Conservation (phyloP, 2,797 vertebrate species). For the Hydrophis major region DNA sequence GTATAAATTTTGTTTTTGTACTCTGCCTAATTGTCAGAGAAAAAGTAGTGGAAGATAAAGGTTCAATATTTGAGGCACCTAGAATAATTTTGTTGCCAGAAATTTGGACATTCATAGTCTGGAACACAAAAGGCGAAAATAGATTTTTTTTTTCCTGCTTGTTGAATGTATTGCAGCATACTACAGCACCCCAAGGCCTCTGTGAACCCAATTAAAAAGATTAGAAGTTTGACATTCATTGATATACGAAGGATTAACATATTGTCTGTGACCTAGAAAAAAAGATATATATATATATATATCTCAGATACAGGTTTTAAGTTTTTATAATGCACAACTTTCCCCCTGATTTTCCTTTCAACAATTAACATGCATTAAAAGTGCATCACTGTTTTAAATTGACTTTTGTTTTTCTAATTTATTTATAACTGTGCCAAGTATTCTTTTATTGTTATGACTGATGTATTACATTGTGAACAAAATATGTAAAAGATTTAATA, state of each 20-base stretch:
- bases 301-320: constrained; percentile 64
- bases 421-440: constrained; percentile 86
- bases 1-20: constrained; percentile 19
- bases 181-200: constrained; percentile 54
- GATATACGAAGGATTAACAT: constrained; percentile 62
- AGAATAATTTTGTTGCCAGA: constrained; percentile 54
- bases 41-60: constrained; percentile 33
- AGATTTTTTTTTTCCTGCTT: constrained; percentile 47
- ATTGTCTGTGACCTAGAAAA: constrained; percentile 69
- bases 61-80: constrained; percentile 38
- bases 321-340: constrained; percentile 58
- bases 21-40: constrained; percentile 36
- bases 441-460: constrained; percentile 82
- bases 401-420: constrained; percentile 74
- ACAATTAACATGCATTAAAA: constrained; percentile 65
- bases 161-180: constrained; percentile 57
- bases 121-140: constrained; percentile 54
- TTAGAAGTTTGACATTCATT: constrained; percentile 50
- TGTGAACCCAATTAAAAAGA: constrained; percentile 47
- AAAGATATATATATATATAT: constrained; percentile 35
- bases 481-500: constrained; percentile 82
- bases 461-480: constrained; percentile 78
- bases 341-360: constrained; percentile 55
- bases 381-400: constrained; percentile 73
- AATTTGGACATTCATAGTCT: constrained; percentile 39